Evolutionary conservation across 2,888 invertebrate genomes (phyloP), one percentile per base, ranked within the genome.

Genomic region (Busseola fusca): DNA sequence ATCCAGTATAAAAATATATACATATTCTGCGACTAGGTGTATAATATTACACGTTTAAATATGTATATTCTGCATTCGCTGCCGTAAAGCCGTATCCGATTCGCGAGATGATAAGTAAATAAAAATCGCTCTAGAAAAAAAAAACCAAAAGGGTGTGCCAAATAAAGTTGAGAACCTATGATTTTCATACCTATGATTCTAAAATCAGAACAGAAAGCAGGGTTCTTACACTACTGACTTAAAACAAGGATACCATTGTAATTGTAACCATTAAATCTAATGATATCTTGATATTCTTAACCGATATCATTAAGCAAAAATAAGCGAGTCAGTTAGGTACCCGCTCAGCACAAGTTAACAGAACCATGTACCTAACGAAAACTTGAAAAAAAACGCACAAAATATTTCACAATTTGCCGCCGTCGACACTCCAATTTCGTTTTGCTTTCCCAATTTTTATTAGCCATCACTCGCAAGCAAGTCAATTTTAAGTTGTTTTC

Each of bases 401-500:
- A 65, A 68, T 68, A 76, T 67, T 69, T 74, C 50, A 62, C 63
- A 67, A 72, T 72, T 69, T 52, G 10, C 52, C 71, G 58, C 68
- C 71, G 71, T 74, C 69, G 42, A 75, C 75, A 75, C 75, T 74
- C 60, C 72, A 81, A 79, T 79, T 80, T 65, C 67, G 58, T 70
- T 80, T 78, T 75, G 66, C 65, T 83, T 81, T 76, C 52, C 66
- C 69, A 84, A 68, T 85, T 81, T 84, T 78, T 84, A 80, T 76
- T 74, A 80, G 76, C 74, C 84, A 86, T 85, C 84, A 83, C 80
- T 79, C 76, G 78, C 78, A 85, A 78, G 80, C 83, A 87, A 89
- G 80, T 87, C 89, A 88, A 90, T 91, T 90, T 85, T 84, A 85
- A 84, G 81, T 86, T 83, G 84, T 84, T 86, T 85, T 87, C 84